A percentile compares a stretch with the other conserved stretches of the same genome.
These are phyloP conservation scores for Idaea straminata DNA, from an alignment of 2,888 invertebrate genomes.

Conservation along the genomic window DNA sequence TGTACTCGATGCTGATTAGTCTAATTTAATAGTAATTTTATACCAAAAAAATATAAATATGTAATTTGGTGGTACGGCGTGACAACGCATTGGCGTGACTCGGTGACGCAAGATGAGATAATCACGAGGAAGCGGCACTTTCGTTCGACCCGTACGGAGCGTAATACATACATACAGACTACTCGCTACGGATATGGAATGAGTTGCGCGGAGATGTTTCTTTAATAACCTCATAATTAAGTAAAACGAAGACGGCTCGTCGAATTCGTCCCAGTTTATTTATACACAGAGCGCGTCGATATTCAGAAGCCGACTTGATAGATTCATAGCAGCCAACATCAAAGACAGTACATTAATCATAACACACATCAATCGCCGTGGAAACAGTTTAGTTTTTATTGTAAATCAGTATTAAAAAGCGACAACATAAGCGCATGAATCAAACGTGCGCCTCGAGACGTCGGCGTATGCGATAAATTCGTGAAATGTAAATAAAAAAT, in stretches of 20 bases:
- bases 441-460: conserved; percentile 73
- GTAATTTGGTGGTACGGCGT: conserved; percentile 65
- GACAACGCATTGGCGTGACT: conserved; percentile 63
- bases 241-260: conserved; percentile 67
- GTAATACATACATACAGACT: conserved; percentile 6
- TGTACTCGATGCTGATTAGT: conserved; percentile 77
- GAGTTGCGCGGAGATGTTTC: conserved; percentile 40
- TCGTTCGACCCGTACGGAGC: neutral
- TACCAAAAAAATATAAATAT: conserved; percentile 55
- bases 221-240: conserved; percentile 75
- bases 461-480: conserved; percentile 73
- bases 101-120: conserved; percentile 37
- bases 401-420: conserved; percentile 80
- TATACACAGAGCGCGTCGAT: conserved; percentile 72
- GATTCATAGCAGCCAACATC: conserved; percentile 78
- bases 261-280: conserved; percentile 70
- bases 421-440: conserved; percentile 75
- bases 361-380: conserved; percentile 78
- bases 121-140: conserved; percentile 43
- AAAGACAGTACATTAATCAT: conserved; percentile 77
- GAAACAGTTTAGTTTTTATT: conserved; percentile 77
- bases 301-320: conserved; percentile 77
- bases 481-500: conserved; percentile 74
- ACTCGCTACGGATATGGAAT: conserved; percentile 12
- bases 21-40: conserved; percentile 73